Evolutionary conservation across 2,113 vertebrate genomes (phyloP).

Genomic region (Hippotragus niger): DNA sequence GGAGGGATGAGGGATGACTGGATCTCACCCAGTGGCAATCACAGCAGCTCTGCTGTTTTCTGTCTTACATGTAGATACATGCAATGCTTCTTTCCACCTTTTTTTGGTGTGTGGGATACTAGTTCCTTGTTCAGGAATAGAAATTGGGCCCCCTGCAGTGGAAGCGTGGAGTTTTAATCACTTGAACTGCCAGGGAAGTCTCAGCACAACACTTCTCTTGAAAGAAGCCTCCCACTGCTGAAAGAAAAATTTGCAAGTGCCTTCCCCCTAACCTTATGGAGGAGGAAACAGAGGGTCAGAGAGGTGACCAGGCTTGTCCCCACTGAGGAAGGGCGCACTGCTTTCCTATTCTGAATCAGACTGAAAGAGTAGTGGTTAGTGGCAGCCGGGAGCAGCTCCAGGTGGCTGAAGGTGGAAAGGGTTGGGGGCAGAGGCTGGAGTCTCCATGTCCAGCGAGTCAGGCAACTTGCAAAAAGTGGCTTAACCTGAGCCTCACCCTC

Average conservation of each 20-base stretch:
- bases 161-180: not conserved
- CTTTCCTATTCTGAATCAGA: not conserved
- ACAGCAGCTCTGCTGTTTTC: not conserved
- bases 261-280: not conserved
- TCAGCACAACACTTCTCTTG: not conserved
- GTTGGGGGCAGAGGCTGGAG: rapidly evolving
- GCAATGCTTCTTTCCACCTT: not conserved
- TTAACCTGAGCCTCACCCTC: not conserved
- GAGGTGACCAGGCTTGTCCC: not conserved
- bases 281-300: not conserved
- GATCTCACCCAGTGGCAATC: no score
- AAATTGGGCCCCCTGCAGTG: not conserved
- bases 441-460: not conserved
- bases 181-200: not conserved
- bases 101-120: not conserved
- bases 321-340: rapidly evolving
- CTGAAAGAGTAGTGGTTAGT: not conserved
- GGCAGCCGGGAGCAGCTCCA: not conserved
- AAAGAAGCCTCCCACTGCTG: not conserved
- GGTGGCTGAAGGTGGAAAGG: not conserved
- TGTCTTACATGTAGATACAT: not conserved
- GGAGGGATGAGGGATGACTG: not conserved
- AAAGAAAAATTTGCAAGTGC: not conserved
- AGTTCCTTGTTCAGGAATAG: not conserved
- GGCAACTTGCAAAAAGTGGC: not conserved